phyloP scores from a whole-genome alignment of 2,113 vertebrate genomes.

The Hoplias malabaricus region DNA sequence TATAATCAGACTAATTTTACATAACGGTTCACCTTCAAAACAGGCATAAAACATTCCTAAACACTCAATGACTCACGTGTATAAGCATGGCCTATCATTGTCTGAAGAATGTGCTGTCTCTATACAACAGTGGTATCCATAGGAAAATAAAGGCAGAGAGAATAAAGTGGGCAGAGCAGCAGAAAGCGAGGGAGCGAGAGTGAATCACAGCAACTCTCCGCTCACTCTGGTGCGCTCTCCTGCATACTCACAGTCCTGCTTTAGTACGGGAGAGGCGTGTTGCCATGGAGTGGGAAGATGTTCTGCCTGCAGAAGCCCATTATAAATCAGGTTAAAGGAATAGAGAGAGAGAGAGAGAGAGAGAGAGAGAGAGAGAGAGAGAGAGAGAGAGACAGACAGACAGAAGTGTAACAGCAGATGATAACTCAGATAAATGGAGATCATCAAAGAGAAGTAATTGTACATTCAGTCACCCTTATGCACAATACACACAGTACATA shows the following conservation, averaged over 20 bases:
- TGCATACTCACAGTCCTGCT: conserved; percentile 49
- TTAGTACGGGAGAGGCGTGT: conserved; percentile 66
- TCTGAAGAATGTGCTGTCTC: not conserved
- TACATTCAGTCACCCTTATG: too few species aligned
- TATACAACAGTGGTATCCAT: not conserved
- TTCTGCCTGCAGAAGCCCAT: conserved; percentile 55
- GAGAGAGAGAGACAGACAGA: conserved; percentile 31
- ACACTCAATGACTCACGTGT: not conserved
- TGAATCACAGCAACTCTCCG: conserved; percentile 14
- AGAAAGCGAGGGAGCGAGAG: not conserved
- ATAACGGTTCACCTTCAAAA: not conserved
- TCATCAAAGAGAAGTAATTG: not conserved
- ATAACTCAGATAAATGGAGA: not conserved
- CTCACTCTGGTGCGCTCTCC: not conserved
- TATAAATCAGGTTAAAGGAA: conserved; percentile 47
- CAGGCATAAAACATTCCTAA: not conserved
- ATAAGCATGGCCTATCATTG: not conserved
- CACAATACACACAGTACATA: not conserved
- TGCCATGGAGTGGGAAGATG: conserved; percentile 74
- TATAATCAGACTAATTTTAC: conserved; percentile 10
- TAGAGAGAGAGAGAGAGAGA: not conserved
- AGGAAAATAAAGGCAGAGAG: conserved; percentile 1
- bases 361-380: conserved; percentile 18
- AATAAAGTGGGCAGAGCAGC: conserved; percentile 10
- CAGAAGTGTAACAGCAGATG: not conserved